Evolutionary conservation across 1,140 invertebrate genomes (phyloP).

Genomic region (Phthorimaea operculella): DNA sequence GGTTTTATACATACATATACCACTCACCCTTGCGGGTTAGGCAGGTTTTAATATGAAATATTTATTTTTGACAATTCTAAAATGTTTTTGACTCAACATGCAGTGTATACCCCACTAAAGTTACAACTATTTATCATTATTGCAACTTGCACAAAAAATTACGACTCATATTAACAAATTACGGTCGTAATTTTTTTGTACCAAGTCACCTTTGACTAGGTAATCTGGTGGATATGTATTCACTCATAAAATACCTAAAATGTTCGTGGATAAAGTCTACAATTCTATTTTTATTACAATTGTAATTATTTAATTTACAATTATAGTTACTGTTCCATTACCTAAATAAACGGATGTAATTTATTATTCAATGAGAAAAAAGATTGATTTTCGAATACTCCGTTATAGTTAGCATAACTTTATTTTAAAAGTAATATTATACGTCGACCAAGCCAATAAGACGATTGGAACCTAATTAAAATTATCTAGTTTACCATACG

Average conservation of each 20-base stretch:
- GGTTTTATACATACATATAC: too few relatives aligned
- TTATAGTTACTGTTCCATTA: slow-evolving; percentile 14
- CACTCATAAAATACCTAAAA: slow-evolving; percentile 29
- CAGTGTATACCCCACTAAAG: slow-evolving; percentile 24
- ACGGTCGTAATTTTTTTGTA: neutral
- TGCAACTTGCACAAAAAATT: slow-evolving; percentile 10
- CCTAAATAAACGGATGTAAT: slow-evolving; percentile 17
- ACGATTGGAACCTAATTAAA: too few relatives aligned
- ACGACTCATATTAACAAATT: neutral
- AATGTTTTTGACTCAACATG: neutral
- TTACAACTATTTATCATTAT: slow-evolving; percentile 22
- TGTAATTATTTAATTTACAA: slow-evolving; percentile 19
- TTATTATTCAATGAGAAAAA: too few relatives aligned
- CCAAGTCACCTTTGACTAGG: slow-evolving; percentile 36
- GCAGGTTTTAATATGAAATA: too few relatives aligned
- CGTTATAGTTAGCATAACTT: too few relatives aligned
- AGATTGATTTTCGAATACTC: too few relatives aligned
- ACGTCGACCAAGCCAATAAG: too few relatives aligned
- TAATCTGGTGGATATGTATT: slow-evolving; percentile 49
- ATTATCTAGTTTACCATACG: too few relatives aligned
- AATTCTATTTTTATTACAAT: slow-evolving; percentile 26
- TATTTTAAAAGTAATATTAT: too few relatives aligned
- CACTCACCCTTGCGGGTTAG: too few relatives aligned
- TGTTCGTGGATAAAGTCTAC: slow-evolving; percentile 29
- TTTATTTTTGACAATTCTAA: neutral